These are phyloP conservation scores for Anadara kagoshimensis DNA, from an alignment of 1,140 invertebrate genomes.

Conservation along the genomic window DNA sequence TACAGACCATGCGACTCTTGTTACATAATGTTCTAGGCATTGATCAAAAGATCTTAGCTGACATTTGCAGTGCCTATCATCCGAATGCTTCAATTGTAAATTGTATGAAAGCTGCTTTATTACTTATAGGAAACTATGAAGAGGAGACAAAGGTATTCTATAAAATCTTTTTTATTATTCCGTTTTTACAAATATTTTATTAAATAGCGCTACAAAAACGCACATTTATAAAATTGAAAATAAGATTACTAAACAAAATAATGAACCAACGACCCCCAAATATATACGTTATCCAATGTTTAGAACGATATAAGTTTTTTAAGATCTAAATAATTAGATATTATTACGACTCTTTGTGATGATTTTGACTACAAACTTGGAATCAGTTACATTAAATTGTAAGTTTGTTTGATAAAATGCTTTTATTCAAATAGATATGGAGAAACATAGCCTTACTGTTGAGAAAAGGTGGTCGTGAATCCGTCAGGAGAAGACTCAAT, in stretches of 20 bases:
- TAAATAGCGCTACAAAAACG: too few relatives aligned
- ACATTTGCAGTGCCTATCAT: constrained; percentile 46
- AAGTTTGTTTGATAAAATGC: too few relatives aligned
- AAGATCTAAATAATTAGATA: too few relatives aligned
- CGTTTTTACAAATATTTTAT: too few relatives aligned
- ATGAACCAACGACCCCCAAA: too few relatives aligned
- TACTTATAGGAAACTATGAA: constrained; percentile 49
- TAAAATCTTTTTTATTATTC: neutral
- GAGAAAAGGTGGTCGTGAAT: constrained; percentile 65
- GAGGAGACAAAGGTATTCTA: constrained; percentile 49
- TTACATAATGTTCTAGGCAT: constrained; percentile 52
- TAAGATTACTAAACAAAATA: too few relatives aligned
- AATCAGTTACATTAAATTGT: too few relatives aligned
- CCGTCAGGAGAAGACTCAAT: constrained; percentile 62
- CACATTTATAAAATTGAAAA: too few relatives aligned
- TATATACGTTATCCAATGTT: too few relatives aligned
- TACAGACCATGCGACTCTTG: constrained; percentile 43
- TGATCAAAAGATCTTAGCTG: constrained; percentile 52
- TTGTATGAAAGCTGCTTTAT: constrained; percentile 51
- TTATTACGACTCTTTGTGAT: too few relatives aligned
- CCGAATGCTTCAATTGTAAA: constrained; percentile 44
- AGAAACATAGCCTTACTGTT: constrained; percentile 58
- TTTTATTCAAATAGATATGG: constrained; percentile 62
- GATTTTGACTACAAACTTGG: too few relatives aligned
- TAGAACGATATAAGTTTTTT: too few relatives aligned